Conservation (phyloP, 1,140 invertebrate genomes). For the Hylaeus anthracinus region DNA sequence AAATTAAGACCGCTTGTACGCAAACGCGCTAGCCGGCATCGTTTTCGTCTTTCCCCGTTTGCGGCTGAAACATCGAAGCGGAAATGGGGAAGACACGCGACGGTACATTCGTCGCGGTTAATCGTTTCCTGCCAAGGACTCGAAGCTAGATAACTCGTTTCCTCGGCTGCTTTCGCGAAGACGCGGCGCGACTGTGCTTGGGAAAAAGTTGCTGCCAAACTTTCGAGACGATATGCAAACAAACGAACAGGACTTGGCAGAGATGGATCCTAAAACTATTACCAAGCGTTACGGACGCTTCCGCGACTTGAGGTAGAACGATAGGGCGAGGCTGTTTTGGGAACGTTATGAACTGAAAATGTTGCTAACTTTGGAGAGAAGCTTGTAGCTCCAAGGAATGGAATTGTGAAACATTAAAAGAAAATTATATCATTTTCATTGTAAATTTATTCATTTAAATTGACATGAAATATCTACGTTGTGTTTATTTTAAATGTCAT, state of each 20-base stretch:
- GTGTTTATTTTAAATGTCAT: no score
- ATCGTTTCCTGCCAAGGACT: constrained; percentile 42
- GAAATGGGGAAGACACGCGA: constrained; percentile 10
- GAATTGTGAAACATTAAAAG: no score
- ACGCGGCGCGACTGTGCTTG: not conserved
- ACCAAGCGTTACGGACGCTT: no score
- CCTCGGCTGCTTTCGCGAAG: not conserved
- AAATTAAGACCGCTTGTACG: constrained; percentile 61
- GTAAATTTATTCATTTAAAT: no score
- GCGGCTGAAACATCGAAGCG: not conserved
- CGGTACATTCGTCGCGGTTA: constrained; percentile 57
- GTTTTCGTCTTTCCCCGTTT: constrained; percentile 12
- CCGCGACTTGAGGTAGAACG: no score
- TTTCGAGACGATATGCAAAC: not conserved
- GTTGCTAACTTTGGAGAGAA: no score
- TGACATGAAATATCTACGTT: no score
- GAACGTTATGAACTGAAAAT: not conserved
- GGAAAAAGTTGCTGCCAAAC: not conserved
- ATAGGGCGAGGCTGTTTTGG: no score
- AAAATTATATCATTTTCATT: no score
- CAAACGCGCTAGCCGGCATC: constrained; percentile 29
- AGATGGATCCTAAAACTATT: no score
- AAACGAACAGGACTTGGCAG: not conserved
- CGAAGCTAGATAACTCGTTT: constrained; percentile 1
- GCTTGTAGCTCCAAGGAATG: no score